phyloP scores from a whole-genome alignment of 2,797 vertebrate species.

The Chaenodraco wilsoni region DNA sequence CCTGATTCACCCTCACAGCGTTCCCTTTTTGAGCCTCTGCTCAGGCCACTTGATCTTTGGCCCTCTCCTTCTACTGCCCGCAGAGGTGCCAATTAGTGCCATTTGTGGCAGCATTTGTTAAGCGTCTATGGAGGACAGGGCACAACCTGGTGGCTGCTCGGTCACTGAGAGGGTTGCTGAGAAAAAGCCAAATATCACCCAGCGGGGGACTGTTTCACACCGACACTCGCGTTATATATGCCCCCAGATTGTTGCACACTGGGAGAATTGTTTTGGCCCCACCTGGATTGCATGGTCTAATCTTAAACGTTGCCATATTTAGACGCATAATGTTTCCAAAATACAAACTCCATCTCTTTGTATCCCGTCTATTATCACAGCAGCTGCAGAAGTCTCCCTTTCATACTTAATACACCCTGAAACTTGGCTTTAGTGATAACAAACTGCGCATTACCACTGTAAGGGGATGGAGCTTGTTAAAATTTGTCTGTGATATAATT shows the following conservation, averaged over 20 bases:
- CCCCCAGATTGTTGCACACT: constrained; percentile 70
- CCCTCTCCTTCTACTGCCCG: constrained; percentile 80
- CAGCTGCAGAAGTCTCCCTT: constrained; percentile 53
- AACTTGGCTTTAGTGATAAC: constrained; percentile 62
- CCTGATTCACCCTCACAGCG: constrained; percentile 63
- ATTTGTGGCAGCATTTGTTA: constrained; percentile 83
- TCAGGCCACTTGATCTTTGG: constrained; percentile 82
- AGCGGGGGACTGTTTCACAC: constrained; percentile 80
- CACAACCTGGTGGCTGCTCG: constrained; percentile 58
- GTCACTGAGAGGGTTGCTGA: constrained; percentile 59
- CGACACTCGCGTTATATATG: constrained; percentile 80
- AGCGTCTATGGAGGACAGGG: constrained; percentile 68
- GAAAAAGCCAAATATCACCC: constrained; percentile 73
- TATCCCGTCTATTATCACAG: constrained; percentile 49
- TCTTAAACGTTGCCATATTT: constrained; percentile 45
- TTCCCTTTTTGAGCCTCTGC: constrained; percentile 56
- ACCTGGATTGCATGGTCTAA: constrained; percentile 56
- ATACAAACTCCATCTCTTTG: constrained; percentile 39
- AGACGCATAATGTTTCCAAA: constrained; percentile 37
- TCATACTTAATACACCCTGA: constrained; percentile 52
- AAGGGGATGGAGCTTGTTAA: constrained; percentile 69
- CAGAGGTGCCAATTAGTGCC: constrained; percentile 89
- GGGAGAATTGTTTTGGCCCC: constrained; percentile 45
- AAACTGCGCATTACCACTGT: constrained; percentile 67
- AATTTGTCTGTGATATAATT: constrained; percentile 79